Conservation (phyloP, 2,888 invertebrate species). For the Acanthosoma haemorrhoidale region DNA sequence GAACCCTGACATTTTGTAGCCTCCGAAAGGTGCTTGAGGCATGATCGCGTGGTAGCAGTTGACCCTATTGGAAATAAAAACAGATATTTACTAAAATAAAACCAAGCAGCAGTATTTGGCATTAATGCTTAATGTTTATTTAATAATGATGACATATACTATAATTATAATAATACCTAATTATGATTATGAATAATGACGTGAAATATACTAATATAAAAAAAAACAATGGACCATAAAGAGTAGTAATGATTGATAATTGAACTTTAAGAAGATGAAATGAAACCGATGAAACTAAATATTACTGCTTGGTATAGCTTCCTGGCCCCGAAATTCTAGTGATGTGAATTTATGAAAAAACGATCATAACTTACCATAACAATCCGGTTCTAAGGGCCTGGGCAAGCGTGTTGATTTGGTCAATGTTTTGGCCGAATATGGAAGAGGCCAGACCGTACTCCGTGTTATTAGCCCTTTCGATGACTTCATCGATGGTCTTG, state of each 20-base stretch:
- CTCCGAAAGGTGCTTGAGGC: slow-evolving; percentile 88
- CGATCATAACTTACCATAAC: slow-evolving; percentile 59
- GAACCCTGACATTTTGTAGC: slow-evolving; percentile 91
- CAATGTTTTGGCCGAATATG: slow-evolving; percentile 71
- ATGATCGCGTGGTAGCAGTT: slow-evolving; percentile 86
- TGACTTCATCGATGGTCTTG: slow-evolving; percentile 68
- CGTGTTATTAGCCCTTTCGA: slow-evolving; percentile 75
- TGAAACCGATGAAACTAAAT: background rate
- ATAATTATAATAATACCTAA: background rate
- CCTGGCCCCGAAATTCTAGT: background rate
- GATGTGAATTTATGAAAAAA: slow-evolving; percentile 42
- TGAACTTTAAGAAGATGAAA: too few species aligned
- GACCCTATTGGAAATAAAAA: slow-evolving; percentile 54
- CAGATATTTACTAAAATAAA: background rate
- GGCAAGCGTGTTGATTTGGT: slow-evolving; percentile 67
- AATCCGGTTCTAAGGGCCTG: slow-evolving; percentile 72
- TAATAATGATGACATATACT: background rate
- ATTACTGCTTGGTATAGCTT: slow-evolving; percentile 9
- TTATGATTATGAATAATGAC: background rate
- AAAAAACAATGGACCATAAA: too few species aligned
- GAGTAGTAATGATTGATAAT: too few species aligned
- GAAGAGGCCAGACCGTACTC: slow-evolving; percentile 77
- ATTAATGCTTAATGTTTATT: background rate
- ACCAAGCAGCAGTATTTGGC: background rate
- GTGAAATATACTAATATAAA: background rate